Evolutionary conservation across 2,797 vertebrate species (phyloP).

Genomic region (Rhinatrema bivittatum): DNA sequence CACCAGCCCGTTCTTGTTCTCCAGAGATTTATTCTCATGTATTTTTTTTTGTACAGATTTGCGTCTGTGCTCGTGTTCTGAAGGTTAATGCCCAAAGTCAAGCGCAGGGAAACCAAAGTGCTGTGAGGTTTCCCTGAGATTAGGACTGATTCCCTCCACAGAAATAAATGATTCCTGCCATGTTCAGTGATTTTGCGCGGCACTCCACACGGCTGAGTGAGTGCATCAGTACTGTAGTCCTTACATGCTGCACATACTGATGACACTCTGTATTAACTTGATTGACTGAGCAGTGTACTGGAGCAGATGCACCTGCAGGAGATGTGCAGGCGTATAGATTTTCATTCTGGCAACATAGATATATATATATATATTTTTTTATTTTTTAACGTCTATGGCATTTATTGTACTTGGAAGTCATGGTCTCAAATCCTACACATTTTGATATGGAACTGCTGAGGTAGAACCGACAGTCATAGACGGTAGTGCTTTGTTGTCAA

Average conservation of each 20-base stretch:
- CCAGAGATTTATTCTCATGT: slow-evolving; percentile 51
- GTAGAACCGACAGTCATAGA: slow-evolving; percentile 43
- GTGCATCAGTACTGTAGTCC: slow-evolving; percentile 66
- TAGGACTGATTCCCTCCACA: slow-evolving; percentile 66
- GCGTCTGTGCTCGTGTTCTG: slow-evolving; percentile 61
- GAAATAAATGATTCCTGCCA: slow-evolving; percentile 74
- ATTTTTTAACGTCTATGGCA: slow-evolving; percentile 47
- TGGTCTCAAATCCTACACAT: slow-evolving; percentile 40
- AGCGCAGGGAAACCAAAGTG: slow-evolving; percentile 63
- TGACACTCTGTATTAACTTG: slow-evolving; percentile 70
- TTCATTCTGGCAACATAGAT: slow-evolving; percentile 55
- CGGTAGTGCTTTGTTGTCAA: slow-evolving; percentile 55
- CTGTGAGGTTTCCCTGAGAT: slow-evolving; percentile 66
- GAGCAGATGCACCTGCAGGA: slow-evolving; percentile 62
- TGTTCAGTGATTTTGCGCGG: slow-evolving; percentile 71
- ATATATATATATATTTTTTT: too few species aligned
- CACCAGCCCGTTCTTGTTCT: slow-evolving; percentile 47
- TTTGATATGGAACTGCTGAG: slow-evolving; percentile 44
- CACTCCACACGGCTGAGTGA: slow-evolving; percentile 65
- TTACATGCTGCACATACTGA: slow-evolving; percentile 71
- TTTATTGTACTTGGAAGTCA: slow-evolving; percentile 41
- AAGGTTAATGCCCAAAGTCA: slow-evolving; percentile 74
- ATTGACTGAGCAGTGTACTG: slow-evolving; percentile 62
- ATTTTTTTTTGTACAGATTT: slow-evolving; percentile 48
- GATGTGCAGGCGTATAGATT: slow-evolving; percentile 57